Evolutionary conservation across 2,113 vertebrate genomes (phyloP).

Genomic region (Antechinus stuartii): DNA sequence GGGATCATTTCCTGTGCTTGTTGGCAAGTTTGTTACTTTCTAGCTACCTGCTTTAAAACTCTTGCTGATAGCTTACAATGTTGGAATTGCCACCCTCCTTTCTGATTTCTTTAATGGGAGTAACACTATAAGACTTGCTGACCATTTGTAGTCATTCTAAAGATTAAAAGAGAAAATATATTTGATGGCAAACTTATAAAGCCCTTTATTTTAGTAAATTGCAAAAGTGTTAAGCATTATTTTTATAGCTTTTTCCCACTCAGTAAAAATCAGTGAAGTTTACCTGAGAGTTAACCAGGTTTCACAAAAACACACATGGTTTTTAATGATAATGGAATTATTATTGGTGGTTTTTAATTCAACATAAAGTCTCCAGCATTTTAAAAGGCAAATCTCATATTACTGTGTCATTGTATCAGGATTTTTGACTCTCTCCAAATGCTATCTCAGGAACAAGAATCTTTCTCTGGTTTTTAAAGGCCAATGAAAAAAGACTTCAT

Average conservation of each 20-base stretch:
- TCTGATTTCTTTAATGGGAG: background rate
- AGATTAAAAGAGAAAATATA: background rate
- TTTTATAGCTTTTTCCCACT: background rate
- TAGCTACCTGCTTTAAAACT: background rate
- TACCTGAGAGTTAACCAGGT: background rate
- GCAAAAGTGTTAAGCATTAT: background rate
- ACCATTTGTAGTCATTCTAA: background rate
- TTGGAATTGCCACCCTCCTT: background rate
- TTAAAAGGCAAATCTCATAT: background rate
- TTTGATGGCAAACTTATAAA: background rate
- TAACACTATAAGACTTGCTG: background rate
- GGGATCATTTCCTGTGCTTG: background rate
- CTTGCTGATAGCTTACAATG: too few relatives aligned
- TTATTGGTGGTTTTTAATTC: background rate
- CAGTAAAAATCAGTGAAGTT: background rate
- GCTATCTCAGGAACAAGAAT: constrained; percentile 1
- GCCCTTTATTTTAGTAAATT: too few relatives aligned
- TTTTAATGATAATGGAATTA: background rate
- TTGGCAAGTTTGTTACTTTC: background rate
- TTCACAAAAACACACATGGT: background rate
- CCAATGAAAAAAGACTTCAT: background rate
- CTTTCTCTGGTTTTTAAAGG: constrained; percentile 33
- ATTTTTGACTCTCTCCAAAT: too few relatives aligned
- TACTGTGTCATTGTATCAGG: background rate
- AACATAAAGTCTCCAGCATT: background rate